phyloP scores from a whole-genome alignment of 2,113 vertebrate species.

The Scortum barcoo region DNA sequence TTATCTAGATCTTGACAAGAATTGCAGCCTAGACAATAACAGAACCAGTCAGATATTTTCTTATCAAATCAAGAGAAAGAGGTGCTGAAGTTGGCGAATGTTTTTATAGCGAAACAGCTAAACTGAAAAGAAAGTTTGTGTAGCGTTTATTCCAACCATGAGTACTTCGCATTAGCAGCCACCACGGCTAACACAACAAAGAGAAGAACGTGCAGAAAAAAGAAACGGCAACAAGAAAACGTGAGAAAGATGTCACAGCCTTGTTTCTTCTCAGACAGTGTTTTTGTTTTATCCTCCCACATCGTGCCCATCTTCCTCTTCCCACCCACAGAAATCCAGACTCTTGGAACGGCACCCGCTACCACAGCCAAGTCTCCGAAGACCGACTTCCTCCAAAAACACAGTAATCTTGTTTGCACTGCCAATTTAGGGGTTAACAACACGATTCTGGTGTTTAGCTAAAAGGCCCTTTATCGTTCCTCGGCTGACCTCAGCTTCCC shows the following conservation, averaged over 20 bases:
- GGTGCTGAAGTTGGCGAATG: not conserved
- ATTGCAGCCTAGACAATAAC: not conserved
- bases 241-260: conserved; percentile 3
- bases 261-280: conserved; percentile 35
- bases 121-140: not conserved
- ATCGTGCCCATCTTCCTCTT: conserved; percentile 54
- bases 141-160: no score
- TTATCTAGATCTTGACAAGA: not conserved
- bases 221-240: not conserved
- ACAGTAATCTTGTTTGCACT: conserved; percentile 68
- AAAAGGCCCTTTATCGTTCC: conserved; percentile 86
- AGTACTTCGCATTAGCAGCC: not conserved
- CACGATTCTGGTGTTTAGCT: conserved; percentile 86
- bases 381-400: conserved; percentile 75
- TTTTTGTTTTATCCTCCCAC: conserved; percentile 49
- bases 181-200: not conserved
- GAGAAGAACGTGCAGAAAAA: not conserved
- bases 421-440: conserved; percentile 80
- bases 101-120: not conserved
- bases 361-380: conserved; percentile 71
- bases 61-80: not conserved
- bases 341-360: conserved; percentile 49
- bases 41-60: not conserved
- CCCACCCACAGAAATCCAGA: conserved; percentile 69
- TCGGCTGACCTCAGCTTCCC: conserved; percentile 86